These are phyloP conservation scores for Idaea biselata DNA, from an alignment of 2,888 invertebrate species.

Conservation along the genomic window DNA sequence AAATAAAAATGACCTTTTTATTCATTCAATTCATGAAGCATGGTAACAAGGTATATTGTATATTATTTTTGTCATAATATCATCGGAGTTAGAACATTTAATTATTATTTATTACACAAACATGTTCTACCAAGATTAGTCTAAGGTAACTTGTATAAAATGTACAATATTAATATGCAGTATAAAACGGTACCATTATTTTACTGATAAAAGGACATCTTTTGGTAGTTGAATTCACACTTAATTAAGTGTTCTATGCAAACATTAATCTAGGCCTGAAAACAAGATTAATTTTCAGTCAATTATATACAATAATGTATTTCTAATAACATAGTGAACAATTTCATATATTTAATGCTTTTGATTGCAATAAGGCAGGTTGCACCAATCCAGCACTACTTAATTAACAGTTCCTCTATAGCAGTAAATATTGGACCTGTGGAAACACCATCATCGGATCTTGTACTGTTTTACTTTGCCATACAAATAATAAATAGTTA, in stretches of 20 bases:
- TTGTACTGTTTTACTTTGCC: conserved; percentile 11
- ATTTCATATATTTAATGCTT: conserved; percentile 39
- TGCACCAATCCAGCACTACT: conserved; percentile 23
- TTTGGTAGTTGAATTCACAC: conserved; percentile 63
- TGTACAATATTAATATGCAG: conserved; percentile 63
- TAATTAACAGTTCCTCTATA: conserved; percentile 8
- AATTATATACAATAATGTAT: conserved; percentile 34
- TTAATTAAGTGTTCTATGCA: conserved; percentile 66
- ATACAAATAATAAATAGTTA: neutral
- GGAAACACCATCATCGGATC: conserved; percentile 16
- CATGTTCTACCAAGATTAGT: conserved; percentile 73
- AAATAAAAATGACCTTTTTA: conserved; percentile 80
- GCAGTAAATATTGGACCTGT: conserved; percentile 17
- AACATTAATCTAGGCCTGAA: conserved; percentile 68
- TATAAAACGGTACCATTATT: conserved; percentile 76
- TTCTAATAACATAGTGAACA: conserved; percentile 41
- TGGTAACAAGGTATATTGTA: conserved; percentile 79
- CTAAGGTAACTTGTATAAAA: conserved; percentile 80
- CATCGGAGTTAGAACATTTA: conserved; percentile 71
- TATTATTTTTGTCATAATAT: conserved; percentile 63
- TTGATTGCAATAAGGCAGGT: conserved; percentile 26
- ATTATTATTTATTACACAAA: conserved; percentile 58
- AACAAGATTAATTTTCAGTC: conserved; percentile 53
- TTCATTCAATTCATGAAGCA: conserved; percentile 73
- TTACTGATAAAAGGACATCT: conserved; percentile 55